Evolutionary conservation across 2,113 vertebrate genomes (phyloP), one percentile per base, ranked within the genome.

Genomic region (Cheirogaleus medius): DNA sequence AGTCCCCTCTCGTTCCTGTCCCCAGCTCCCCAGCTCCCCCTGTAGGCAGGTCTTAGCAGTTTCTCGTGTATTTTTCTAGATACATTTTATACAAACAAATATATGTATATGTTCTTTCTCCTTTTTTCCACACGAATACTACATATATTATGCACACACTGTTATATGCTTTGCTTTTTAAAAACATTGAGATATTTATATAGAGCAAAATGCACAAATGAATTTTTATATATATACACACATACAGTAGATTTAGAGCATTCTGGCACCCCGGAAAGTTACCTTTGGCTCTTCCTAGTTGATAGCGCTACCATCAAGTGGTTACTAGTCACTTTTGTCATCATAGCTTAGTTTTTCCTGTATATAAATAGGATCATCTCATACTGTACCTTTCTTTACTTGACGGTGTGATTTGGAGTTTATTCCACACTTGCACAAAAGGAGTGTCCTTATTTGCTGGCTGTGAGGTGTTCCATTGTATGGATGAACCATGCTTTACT

Each of bases 91-190:
- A 81, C 8, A 54, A 87, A 17, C 69, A 60, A n/a, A n/a, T n/a
- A 60, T 14, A 5, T 54, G 7, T 34, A 21, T 73, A 3, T 74
- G 15, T 68, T 17, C 8, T 1, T 71, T 71, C 37, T 49, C 44
- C 15, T 69, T 82, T 86, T 74, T 82, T 71, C 49, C 54, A 90
- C 29, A 68, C 49, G 76, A 60, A 68, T 66, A 52, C 34, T 81
- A 14, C 37, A 27, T 71, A 52, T 69, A 47, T 85, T 93, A 49
- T 32, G 29, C 10, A 47, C 32, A 37, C 32, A 37, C 5, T 88
- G 34, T 58, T 52, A 15, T 42, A 37, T 56, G 8, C 21, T 91
- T 73, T 27, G 87, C 44, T 68, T 73, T 32, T 49, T 56, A 87
- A 71, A 34, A 76, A 76, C 32, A 49, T 20, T 8, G 34, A 39